These are phyloP conservation scores for Desoria tigrina DNA, from an alignment of 2,888 invertebrate species.

Conservation along the genomic window DNA sequence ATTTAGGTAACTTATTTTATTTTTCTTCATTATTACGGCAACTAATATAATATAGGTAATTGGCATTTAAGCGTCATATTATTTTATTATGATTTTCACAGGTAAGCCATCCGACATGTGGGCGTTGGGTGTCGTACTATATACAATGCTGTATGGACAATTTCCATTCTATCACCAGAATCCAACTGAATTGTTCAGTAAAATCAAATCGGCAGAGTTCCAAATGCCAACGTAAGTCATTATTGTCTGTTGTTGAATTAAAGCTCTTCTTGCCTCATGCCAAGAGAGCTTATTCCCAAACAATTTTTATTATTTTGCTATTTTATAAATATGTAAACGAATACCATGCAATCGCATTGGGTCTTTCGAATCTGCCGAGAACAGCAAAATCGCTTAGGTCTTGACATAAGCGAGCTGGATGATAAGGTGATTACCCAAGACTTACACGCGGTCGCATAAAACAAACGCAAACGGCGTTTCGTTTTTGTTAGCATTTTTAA, in stretches of 20 bases:
- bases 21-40: not conserved
- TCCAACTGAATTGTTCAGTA: slow-evolving; percentile 71
- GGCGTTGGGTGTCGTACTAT: slow-evolving; percentile 76
- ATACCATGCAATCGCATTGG: slow-evolving; percentile 1
- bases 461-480: not conserved
- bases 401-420: not conserved
- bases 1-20: slow-evolving; percentile 61
- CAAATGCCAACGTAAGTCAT: slow-evolving; percentile 69
- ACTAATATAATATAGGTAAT: not conserved
- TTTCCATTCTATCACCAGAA: slow-evolving; percentile 78
- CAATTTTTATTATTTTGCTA: not conserved
- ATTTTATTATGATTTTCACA: slow-evolving; percentile 47
- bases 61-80: too few relatives aligned
- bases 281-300: not conserved
- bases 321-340: not conserved
- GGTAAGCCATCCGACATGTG: slow-evolving; percentile 79
- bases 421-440: slow-evolving; percentile 1
- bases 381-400: not conserved
- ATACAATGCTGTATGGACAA: slow-evolving; percentile 77
- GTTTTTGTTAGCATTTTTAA: not conserved
- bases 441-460: not conserved
- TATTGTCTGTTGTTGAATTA: slow-evolving; percentile 56
- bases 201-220: slow-evolving; percentile 74
- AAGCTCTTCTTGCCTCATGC: slow-evolving; percentile 63
- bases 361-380: slow-evolving; percentile 4